A percentile compares a stretch with the other conserved stretches of the same genome.
Conservation (phyloP, 2,888 invertebrate species). For the Steromphala cineraria region DNA sequence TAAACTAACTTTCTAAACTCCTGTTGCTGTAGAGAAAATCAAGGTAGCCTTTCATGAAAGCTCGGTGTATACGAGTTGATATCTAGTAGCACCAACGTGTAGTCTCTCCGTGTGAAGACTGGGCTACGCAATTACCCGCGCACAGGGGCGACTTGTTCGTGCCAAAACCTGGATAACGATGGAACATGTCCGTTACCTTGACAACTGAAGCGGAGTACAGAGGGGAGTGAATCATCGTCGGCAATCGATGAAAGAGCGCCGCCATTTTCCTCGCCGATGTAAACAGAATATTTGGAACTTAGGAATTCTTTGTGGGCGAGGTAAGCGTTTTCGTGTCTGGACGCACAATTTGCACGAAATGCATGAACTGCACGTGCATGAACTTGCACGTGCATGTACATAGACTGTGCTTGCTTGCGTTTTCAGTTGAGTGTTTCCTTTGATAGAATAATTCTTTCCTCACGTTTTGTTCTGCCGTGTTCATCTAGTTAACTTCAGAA, state of each 20-base stretch:
- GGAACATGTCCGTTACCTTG: neutral
- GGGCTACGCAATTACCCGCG: no score
- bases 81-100: no score
- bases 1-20: no score
- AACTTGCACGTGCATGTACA: neutral
- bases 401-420: neutral
- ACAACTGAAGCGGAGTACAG: neutral
- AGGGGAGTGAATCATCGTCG: neutral
- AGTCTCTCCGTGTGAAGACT: no score
- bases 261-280: constrained; percentile 3
- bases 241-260: neutral
- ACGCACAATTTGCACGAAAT: neutral
- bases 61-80: no score
- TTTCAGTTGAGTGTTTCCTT: neutral
- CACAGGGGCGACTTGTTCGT: no score
- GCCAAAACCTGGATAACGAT: neutral
- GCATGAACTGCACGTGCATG: neutral
- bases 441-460: neutral
- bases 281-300: neutral
- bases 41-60: no score
- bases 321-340: neutral
- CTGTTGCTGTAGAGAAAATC: no score
- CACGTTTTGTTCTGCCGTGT: no score
- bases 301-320: neutral
- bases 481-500: no score